Base-by-base conservation (phyloP, 92 coral and sea anemone species). In the Palythoa grandiflora region DNA sequence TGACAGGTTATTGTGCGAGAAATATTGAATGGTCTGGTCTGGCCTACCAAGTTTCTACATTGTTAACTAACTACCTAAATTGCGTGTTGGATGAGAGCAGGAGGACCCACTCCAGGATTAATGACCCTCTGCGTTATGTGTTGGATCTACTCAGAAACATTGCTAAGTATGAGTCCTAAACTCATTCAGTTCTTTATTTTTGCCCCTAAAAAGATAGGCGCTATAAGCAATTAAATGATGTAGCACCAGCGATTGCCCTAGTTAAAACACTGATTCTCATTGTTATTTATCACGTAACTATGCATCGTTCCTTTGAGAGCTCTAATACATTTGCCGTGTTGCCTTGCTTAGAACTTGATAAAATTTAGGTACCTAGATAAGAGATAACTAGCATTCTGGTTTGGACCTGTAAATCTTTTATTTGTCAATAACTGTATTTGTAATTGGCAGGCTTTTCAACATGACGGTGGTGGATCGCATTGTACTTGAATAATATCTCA, bases 11-110 rank as follows among this genome's bases (percentile, higher is more conserved):
- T 77, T 86, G 91, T 71, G 88, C 94, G 38, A 95, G 92, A 10
- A 98, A 94, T 55, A 95, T 97, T 57, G 98, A 95, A 77, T 97
- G 99, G 99, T 97, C 99, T 7, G 98, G 98, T 40, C 89, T 95
- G 80, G 96, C 99, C 71, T 95, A 96, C 75, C 99, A 97, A 87
- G 97, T 97, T 59, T 96, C 99, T 17, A 92, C 96, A 16, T 88
- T 97, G 71, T 86, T 97, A 70, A 95, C 99, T 5, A 97, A 94
- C 92, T 95, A 95, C 84, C 92, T 97, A 73, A 92, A 88, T 52
- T 87, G 87, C 83, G 95, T 91, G 72, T 54, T 95, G 89, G 93
- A 93, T 50, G 94, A 93, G 78, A 90, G 93, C 35, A 91, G 92
- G 54, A 83, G 78, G 59, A 90, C 93, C 48, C 83, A 70, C 77